These are phyloP conservation scores for Nothobranchius furzeri DNA, from an alignment of 2,113 vertebrate genomes.

Conservation along the genomic window DNA sequence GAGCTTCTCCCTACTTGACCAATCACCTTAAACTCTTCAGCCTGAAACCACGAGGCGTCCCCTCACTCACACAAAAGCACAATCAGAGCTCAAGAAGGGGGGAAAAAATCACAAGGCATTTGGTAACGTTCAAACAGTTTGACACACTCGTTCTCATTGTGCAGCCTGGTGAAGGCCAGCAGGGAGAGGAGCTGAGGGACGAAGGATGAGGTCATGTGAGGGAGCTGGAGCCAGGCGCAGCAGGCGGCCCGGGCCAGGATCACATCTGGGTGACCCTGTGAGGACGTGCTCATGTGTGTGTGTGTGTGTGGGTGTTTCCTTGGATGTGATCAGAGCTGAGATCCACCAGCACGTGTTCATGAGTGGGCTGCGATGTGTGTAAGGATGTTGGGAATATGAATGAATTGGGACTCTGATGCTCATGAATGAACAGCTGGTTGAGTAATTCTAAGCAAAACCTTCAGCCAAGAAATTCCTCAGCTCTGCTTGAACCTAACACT, in stretches of 20 bases:
- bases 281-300: slow-evolving; percentile 19
- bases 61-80: slow-evolving; percentile 29
- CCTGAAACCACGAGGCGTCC: background rate
- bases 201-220: slow-evolving; percentile 75
- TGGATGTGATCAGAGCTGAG: slow-evolving; percentile 10
- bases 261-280: slow-evolving; percentile 15
- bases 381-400: slow-evolving; percentile 4
- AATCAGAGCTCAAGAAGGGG: slow-evolving; percentile 4
- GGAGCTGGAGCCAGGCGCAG: slow-evolving; percentile 69
- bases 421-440: slow-evolving; percentile 23
- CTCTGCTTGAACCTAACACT: slow-evolving; percentile 6
- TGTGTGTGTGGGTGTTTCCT: slow-evolving; percentile 22
- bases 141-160: slow-evolving; percentile 68
- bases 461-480: slow-evolving; percentile 14
- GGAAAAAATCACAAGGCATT: slow-evolving; percentile 17
- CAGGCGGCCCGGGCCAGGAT: slow-evolving; percentile 31
- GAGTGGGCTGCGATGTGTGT: background rate
- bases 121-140: slow-evolving; percentile 31
- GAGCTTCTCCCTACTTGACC: no score
- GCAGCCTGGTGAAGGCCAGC: slow-evolving; percentile 50
- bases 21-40: no score
- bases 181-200: slow-evolving; percentile 38
- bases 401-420: slow-evolving; percentile 3
- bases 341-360: background rate
- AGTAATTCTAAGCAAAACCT: slow-evolving; percentile 1